Evolutionary conservation across 2,888 invertebrate genomes (phyloP).

Genomic region (Ichneumon xanthorius): DNA sequence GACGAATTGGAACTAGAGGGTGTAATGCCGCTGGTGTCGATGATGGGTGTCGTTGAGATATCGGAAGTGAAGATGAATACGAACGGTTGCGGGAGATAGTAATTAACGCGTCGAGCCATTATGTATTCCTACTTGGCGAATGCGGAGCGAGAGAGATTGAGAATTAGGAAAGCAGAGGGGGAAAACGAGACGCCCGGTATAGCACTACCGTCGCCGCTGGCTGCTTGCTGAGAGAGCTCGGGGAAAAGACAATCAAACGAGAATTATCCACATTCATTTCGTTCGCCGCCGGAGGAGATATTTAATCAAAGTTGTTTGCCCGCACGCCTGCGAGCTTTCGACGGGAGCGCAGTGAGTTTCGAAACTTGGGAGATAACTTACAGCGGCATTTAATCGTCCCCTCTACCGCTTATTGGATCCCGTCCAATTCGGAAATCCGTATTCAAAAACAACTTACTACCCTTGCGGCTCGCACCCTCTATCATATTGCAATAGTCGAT

Average conservation of each 20-base stretch:
- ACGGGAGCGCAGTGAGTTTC: slow-evolving; percentile 74
- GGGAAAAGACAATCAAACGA: slow-evolving; percentile 77
- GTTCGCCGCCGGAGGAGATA: slow-evolving; percentile 76
- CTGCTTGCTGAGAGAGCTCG: slow-evolving; percentile 50
- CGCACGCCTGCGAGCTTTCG: slow-evolving; percentile 47
- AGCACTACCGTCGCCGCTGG: slow-evolving; percentile 69
- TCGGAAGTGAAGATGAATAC: slow-evolving; percentile 12
- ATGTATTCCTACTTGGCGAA: slow-evolving; percentile 27
- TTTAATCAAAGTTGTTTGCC: slow-evolving; percentile 83
- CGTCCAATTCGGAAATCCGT: slow-evolving; percentile 27
- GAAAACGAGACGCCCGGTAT: slow-evolving; percentile 61
- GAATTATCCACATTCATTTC: slow-evolving; percentile 77
- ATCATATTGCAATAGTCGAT: background rate
- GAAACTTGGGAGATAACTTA: slow-evolving; percentile 82
- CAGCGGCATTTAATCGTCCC: slow-evolving; percentile 80
- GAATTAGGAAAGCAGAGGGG: slow-evolving; percentile 7
- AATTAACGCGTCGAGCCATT: slow-evolving; percentile 51
- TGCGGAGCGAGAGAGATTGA: background rate
- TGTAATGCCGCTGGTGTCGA: background rate
- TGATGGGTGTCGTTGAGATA: background rate
- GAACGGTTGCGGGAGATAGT: slow-evolving; percentile 15
- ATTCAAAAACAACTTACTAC: slow-evolving; percentile 58
- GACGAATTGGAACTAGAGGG: slow-evolving; percentile 4
- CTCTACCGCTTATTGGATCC: slow-evolving; percentile 35
- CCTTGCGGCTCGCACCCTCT: background rate